Percentiles rank a stretch among this genome's conserved stretches.
These are phyloP conservation scores for Muricea muricata DNA, from an alignment of 92 coral and sea anemone genomes.

Conservation along the genomic window DNA sequence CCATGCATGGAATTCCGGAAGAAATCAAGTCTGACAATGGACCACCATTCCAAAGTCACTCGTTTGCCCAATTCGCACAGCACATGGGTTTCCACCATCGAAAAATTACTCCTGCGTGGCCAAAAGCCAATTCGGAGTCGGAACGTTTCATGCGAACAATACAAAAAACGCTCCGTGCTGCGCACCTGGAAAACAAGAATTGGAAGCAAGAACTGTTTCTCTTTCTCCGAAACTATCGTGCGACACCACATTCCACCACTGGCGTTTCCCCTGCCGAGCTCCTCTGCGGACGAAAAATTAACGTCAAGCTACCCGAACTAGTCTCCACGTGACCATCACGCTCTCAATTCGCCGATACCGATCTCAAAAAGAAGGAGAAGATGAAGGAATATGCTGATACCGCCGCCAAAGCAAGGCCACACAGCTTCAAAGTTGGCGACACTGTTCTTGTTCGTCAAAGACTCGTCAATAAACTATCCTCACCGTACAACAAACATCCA, in stretches of 20 bases:
- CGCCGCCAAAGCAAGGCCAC: neutral
- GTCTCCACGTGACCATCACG: neutral
- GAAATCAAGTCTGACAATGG: constrained; percentile 51
- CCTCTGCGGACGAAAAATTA: neutral
- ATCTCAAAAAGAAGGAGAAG: neutral
- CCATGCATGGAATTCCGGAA: constrained; percentile 42
- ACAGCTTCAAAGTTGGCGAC: neutral
- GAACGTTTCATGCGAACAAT: constrained; percentile 11
- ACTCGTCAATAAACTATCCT: neutral
- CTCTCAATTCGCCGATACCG: neutral
- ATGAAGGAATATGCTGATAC: constrained; percentile 12
- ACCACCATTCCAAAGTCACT: constrained; percentile 42
- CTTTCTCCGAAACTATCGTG: constrained; percentile 10
- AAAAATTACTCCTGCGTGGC: neutral
- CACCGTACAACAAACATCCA: constrained; percentile 2
- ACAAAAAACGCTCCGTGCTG: neutral
- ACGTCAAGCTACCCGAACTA: neutral
- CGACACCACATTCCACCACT: constrained; percentile 15
- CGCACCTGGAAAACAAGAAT: constrained; percentile 14
- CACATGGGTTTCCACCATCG: constrained; percentile 28
- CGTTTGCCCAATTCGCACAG: constrained; percentile 33
- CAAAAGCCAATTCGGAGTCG: neutral
- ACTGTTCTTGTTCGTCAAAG: constrained; percentile 6
- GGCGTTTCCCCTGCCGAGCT: constrained; percentile 10
- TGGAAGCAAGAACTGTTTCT: neutral